A percentile compares a stretch with the other conserved stretches of the same genome.
phyloP scores from a whole-genome alignment of 2,797 vertebrate species.

The Morus bassanus region DNA sequence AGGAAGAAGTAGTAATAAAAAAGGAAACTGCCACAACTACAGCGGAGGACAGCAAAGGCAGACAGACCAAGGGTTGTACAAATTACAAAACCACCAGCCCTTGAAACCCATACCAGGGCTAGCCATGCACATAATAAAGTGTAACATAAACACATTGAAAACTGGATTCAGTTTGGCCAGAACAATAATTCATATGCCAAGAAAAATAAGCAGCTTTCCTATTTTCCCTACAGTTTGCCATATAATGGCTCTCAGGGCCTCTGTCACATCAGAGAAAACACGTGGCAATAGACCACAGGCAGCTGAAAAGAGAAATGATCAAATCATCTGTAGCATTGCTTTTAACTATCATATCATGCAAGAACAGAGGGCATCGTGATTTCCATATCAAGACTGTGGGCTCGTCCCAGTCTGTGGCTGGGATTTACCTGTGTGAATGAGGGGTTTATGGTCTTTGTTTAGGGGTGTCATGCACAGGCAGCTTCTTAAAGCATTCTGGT shows the following conservation, averaged over 20 bases:
- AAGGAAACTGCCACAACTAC: constrained; percentile 22
- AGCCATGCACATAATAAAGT: constrained; percentile 34
- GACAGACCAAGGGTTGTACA: neutral
- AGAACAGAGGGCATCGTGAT: rapidly evolving
- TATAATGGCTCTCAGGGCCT: neutral
- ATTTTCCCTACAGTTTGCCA: constrained; percentile 34
- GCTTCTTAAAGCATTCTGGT: neutral
- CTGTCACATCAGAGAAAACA: neutral
- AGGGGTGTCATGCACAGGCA: neutral
- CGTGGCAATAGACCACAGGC: neutral
- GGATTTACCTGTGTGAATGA: neutral
- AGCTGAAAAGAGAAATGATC: neutral
- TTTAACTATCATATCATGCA: neutral
- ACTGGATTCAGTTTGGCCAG: neutral
- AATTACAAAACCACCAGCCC: constrained; percentile 47
- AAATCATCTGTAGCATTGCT: neutral
- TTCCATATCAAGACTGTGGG: rapidly evolving
- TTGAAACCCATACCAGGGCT: constrained; percentile 1
- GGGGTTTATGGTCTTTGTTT: neutral
- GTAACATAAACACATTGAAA: constrained; percentile 33
- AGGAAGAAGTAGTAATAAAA: constrained; percentile 43
- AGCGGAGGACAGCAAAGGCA: neutral
- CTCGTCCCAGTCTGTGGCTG: neutral
- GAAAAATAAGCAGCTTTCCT: constrained; percentile 44
- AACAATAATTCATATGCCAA: neutral